Evolutionary conservation across 37 sponge, comb jelly and placozoan species (phyloP), one percentile per base, ranked within the genome.

Genomic region (Tethya wilhelma): DNA sequence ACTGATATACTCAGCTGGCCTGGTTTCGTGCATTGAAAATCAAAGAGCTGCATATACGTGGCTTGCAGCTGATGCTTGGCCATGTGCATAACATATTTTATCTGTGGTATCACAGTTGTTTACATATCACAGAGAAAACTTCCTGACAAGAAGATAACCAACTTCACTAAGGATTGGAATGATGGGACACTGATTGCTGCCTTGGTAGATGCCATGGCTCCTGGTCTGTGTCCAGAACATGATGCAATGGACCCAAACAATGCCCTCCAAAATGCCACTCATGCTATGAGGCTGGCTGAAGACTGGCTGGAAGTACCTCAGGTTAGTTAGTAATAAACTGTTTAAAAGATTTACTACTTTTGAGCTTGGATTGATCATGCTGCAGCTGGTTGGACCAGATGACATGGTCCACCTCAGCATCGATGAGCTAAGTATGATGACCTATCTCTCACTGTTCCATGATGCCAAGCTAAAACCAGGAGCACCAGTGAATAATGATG

Each of bases 141-240:
- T 0, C 92, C 92, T 0, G 74, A 83, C 23, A 75, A 88, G 67
- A 79, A 79, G 28, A 78, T 95, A 59, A 72, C 56, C 53, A 91
- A 88, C 77, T 94, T 94, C 73, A 90, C 88, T 4, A 32, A 78
- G 0, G 92, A 95, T 66, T 95, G 95, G 95, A 74, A 67, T 38
- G 89, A 88, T 68, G 95, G 95, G 26, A 69, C 41, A 11, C 82
- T 84, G 22, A 63, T 95, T 12, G 81, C 78, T 45, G 93, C 93
- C 23, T 86, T 95, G 26, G 85, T 83, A 14, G 88, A 95, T 64
- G 89, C 82, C 38, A 55, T 91, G 26, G 44, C 82, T 0, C 84
- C 67, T 29, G 92, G 89, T 25, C 44, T 73, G 9, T 74, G 79
- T 31, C 88, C 92, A 17, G 80, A 91, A 26, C 43, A 84, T 38